Evolutionary conservation across 2,888 invertebrate species (phyloP).

Genomic region (Ochropleura plecta): DNA sequence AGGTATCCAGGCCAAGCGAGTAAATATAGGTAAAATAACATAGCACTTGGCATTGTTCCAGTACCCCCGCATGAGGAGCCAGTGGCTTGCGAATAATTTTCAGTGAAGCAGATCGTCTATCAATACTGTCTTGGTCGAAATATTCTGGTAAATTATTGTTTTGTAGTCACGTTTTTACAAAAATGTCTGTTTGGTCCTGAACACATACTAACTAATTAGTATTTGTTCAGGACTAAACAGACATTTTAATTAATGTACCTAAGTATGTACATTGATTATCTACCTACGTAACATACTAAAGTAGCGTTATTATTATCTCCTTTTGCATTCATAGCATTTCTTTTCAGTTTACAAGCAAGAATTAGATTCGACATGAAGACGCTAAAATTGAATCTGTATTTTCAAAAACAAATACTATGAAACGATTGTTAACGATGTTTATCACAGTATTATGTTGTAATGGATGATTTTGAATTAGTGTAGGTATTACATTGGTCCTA

Average conservation of each 20-base stretch:
- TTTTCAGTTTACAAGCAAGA: neutral
- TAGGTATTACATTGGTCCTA: constrained; percentile 57
- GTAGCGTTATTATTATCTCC: neutral
- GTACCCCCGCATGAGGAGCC: neutral
- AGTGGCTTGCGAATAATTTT: neutral
- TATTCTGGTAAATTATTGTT: neutral
- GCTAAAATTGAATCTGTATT: neutral
- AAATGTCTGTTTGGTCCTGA: neutral
- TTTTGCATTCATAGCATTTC: neutral
- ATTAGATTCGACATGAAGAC: constrained; percentile 9
- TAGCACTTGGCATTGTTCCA: neutral
- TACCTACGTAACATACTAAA: neutral
- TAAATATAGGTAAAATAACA: neutral
- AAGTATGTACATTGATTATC: neutral
- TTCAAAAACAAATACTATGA: constrained; percentile 12
- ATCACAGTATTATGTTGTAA: constrained; percentile 42
- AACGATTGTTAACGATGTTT: constrained; percentile 10
- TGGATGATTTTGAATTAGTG: constrained; percentile 28
- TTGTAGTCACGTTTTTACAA: neutral
- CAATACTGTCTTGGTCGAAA: constrained; percentile 58
- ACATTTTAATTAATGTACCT: too few species aligned
- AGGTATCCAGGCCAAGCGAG: neutral
- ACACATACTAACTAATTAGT: constrained; percentile 1
- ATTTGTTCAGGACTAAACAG: too few species aligned
- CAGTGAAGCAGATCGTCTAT: constrained; percentile 28